These are phyloP conservation scores for Chrysolina oricalcia DNA, from an alignment of 2,888 invertebrate species.

Conservation along the genomic window DNA sequence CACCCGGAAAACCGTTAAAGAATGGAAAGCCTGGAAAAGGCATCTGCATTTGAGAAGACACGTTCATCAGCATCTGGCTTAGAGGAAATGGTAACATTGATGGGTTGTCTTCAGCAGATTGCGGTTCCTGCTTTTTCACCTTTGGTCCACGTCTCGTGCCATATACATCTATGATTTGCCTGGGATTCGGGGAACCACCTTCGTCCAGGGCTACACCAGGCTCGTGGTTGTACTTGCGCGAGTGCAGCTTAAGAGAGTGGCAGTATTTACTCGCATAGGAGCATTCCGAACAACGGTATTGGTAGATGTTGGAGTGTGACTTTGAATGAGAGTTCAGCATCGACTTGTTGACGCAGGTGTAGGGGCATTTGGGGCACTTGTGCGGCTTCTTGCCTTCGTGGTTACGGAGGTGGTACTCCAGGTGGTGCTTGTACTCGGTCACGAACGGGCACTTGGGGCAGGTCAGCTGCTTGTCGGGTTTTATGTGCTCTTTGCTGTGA, in stretches of 20 bases:
- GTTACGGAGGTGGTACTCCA: slow-evolving; percentile 97
- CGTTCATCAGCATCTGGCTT: slow-evolving; percentile 51
- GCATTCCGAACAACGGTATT: slow-evolving; percentile 94
- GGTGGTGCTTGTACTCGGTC: slow-evolving; percentile 98
- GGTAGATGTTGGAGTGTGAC: slow-evolving; percentile 93
- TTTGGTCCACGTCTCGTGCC: slow-evolving; percentile 92
- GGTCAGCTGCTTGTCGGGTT: slow-evolving; percentile 90
- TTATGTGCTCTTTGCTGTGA: slow-evolving; percentile 93
- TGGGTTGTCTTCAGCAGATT: slow-evolving; percentile 30
- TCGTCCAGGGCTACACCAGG: slow-evolving; percentile 93
- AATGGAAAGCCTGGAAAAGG: slow-evolving; percentile 58
- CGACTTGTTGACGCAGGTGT: slow-evolving; percentile 97
- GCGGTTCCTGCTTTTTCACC: slow-evolving; percentile 56
- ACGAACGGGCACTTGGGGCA: slow-evolving; percentile 97
- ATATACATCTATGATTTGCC: slow-evolving; percentile 92
- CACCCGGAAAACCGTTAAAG: slow-evolving; percentile 58
- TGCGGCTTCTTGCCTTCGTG: slow-evolving; percentile 97
- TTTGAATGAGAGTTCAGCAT: slow-evolving; percentile 99
- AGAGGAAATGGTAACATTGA: slow-evolving; percentile 50
- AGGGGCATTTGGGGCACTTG: slow-evolving; percentile 91
- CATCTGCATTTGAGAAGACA: slow-evolving; percentile 51
- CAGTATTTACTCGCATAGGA: slow-evolving; percentile 98
- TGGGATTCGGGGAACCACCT: slow-evolving; percentile 91
- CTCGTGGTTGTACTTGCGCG: slow-evolving; percentile 92
- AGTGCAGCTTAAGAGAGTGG: slow-evolving; percentile 95